Evolutionary conservation across 2,888 invertebrate genomes (phyloP), one percentile per base, ranked within the genome.

Genomic region (Pseudococcus viburni): DNA sequence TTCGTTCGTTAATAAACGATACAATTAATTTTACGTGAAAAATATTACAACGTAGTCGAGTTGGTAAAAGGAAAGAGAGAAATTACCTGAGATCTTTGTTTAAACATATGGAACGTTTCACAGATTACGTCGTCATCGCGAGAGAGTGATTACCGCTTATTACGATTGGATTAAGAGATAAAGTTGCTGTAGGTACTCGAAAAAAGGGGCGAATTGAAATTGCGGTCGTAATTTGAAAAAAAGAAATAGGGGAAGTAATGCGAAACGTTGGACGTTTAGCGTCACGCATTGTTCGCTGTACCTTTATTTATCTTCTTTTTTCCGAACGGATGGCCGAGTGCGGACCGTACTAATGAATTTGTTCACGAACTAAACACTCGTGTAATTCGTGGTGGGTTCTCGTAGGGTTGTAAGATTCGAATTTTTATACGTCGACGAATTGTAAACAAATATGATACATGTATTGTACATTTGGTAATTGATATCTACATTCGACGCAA

Each of bases 121-220:
- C 80, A 80, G 80, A 80, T 80, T 80, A 80, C 39, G n/a, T 9
- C 42, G 33, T 42, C n/a, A 42, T 42, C 5, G 59, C n/a, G 59
- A n/a, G 39, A 77, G 42, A 42, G 80, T 80, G 80, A 80, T 80
- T 80, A 80, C 42, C 80, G 17, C 26, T 80, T 80, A 80, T 80
- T 80, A 80, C 80, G 80, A 42, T 5, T 42, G 42, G 80, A 80
- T 80, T 80, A 80, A 19, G 80, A 80, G 80, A 80, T 39, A 33
- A 33, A 73, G 22, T 26, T 26, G 68, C n/a, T 59, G 59, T 6
- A 4, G n/a, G n/a, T 5, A 19, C 19, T n/a, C 6, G 1, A 59
- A 73, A 73, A 73, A 33, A 12, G 68, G 26, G 68, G 68, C 2
- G 68, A 26, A 33, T 73, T 59, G 59, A 19, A 73, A 64, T 64